A percentile compares a stretch with the other conserved stretches of the same genome.
Evolutionary conservation across 2,113 vertebrate genomes (phyloP).

Genomic region (Tyrannus savana): DNA sequence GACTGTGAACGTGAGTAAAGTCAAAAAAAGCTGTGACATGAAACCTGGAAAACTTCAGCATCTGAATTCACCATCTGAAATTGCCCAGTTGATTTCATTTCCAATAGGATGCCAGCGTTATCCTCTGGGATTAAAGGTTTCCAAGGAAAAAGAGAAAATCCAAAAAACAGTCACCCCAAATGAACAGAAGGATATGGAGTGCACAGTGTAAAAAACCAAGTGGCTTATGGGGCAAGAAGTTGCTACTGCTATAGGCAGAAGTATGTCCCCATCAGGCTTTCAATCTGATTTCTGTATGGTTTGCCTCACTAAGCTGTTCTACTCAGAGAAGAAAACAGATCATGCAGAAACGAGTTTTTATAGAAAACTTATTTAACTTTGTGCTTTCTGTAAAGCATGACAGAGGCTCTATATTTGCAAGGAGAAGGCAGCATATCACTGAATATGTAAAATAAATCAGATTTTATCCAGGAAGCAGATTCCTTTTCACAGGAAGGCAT

Average conservation of each 20-base stretch:
- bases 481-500: not conserved
- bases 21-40: not conserved
- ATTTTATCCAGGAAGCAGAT: not conserved
- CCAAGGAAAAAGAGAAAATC: not conserved
- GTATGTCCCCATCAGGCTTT: not conserved
- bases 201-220: not conserved
- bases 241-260: not conserved
- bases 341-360: not conserved
- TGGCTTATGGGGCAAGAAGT: not conserved
- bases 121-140: not conserved
- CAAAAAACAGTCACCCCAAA: not conserved
- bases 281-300: not conserved
- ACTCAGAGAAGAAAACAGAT: not conserved
- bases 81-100: not conserved
- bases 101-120: not conserved
- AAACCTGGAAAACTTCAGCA: not conserved
- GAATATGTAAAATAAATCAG: not conserved
- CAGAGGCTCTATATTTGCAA: not conserved
- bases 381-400: not conserved
- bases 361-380: not conserved
- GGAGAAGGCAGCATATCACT: not conserved
- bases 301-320: not conserved
- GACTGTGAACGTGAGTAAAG: not conserved
- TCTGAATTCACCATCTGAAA: slow-evolving; percentile 8
- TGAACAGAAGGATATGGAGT: not conserved